Percentiles rank a stretch among this genome's conserved stretches.
Evolutionary conservation across 2,113 vertebrate species (phyloP).

Genomic region (Phalacrocorax aristotelis): DNA sequence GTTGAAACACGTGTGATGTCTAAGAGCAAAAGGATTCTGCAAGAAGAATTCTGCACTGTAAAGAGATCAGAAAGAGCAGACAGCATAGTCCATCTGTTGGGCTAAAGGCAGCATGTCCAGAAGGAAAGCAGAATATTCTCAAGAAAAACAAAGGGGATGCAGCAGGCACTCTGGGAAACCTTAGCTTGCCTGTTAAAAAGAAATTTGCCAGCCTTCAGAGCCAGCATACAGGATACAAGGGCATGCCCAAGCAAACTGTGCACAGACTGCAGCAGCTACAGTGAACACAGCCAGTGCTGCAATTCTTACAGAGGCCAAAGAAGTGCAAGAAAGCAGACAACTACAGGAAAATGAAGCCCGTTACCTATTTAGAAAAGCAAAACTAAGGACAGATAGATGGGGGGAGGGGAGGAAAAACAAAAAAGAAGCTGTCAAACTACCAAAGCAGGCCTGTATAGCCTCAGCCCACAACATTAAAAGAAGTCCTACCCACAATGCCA

Average conservation of each 20-base stretch:
- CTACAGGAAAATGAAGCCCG: background rate
- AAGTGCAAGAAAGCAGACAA: background rate
- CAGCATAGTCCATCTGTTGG: background rate
- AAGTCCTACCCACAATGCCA: background rate
- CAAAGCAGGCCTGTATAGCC: background rate
- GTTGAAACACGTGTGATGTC: background rate
- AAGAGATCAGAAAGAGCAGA: background rate
- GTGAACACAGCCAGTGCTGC: background rate
- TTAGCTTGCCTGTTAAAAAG: background rate
- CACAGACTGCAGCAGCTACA: background rate
- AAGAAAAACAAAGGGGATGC: background rate
- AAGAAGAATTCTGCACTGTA: background rate
- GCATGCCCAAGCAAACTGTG: background rate
- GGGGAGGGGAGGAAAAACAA: no score
- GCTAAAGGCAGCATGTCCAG: background rate
- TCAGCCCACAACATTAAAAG: background rate
- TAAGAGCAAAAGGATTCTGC: background rate
- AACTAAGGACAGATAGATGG: background rate
- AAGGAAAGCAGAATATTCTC: background rate
- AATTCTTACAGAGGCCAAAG: background rate
- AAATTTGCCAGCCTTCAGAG: background rate
- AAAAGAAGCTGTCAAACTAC: background rate
- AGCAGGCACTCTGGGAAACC: background rate
- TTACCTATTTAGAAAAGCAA: background rate
- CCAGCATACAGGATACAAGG: rapidly evolving